Evolutionary conservation across 37 sponge, comb jelly and placozoan genomes (phyloP), one percentile per base, ranked within the genome.

Genomic region (Cladorhizidae sp.): DNA sequence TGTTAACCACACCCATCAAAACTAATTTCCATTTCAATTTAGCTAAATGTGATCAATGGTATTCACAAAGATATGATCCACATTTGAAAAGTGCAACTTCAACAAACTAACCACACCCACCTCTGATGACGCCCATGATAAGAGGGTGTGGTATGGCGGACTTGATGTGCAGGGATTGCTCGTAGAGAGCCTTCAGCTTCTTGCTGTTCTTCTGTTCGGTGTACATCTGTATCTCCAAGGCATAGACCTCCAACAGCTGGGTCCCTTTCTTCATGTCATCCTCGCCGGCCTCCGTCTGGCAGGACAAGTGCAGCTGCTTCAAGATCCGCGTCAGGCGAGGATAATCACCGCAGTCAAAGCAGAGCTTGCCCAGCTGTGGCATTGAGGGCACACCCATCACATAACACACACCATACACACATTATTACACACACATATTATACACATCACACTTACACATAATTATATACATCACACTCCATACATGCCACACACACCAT

Each of bases 181-280:
- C 96, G 72, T 98, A 98, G 41, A 98, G 79, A 5, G 88, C 86
- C 86, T 98, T 98, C 22, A 98, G 87, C 75, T 93, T 95, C 83
- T 98, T 95, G 82, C 91, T 93, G 61, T 98, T 93, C 83, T 98
- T 98, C 90, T 98, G 99, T 39, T 87, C 96, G 1, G 99, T 98
- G 84, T 93, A 98, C 99, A 98, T 98, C 80, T 98, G 99, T 62
- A 98, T 98, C 77, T 98, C 99, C 25, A 98, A 88, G 14, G 99
- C 99, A 72, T 98, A 98, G 72, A 90, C 89, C 72, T 98, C 99
- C 57, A 98, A 81, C 39, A 98, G 80, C 67, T 95, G 96, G 0
- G 99, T 98, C 11, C 99, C 99, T 70, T 95, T 95, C 81, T 92
- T 92, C 45, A 95, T 57, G 56, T 95, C 96, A 25, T 95, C 93